A percentile compares a stretch with the other conserved stretches of the same genome.
These are phyloP conservation scores for Circaetus cinerascens DNA, from an alignment of 2,113 vertebrate genomes.

Conservation along the genomic window DNA sequence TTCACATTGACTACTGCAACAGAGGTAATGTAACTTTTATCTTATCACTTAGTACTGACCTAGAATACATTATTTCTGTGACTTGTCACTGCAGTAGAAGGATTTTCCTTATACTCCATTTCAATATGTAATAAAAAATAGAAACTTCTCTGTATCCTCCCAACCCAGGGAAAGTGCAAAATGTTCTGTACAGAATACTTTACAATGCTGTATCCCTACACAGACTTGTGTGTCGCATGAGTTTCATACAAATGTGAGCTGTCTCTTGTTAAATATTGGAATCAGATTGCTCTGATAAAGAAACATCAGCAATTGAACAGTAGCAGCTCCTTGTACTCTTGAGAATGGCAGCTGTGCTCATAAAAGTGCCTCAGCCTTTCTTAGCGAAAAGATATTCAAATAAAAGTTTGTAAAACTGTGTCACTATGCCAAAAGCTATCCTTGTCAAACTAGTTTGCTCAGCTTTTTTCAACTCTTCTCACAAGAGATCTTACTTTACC, in stretches of 20 bases:
- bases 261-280: neutral
- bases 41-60: neutral
- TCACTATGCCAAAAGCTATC: neutral
- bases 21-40: neutral
- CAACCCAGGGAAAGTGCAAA: neutral
- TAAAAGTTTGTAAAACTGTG: neutral
- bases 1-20: neutral
- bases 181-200: neutral
- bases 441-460: constrained; percentile 17
- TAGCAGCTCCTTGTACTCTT: neutral
- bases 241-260: neutral
- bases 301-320: neutral
- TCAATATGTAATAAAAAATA: neutral
- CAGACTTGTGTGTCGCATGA: neutral
- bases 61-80: neutral
- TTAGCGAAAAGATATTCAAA: neutral
- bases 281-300: constrained; percentile 6
- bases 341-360: neutral
- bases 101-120: neutral
- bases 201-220: neutral
- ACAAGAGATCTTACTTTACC: neutral
- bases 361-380: constrained; percentile 17
- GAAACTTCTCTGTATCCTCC: neutral
- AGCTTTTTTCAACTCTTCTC: neutral
- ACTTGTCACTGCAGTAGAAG: neutral